Evolutionary conservation across 2,113 vertebrate genomes (phyloP).

Genomic region (Strigops habroptila): DNA sequence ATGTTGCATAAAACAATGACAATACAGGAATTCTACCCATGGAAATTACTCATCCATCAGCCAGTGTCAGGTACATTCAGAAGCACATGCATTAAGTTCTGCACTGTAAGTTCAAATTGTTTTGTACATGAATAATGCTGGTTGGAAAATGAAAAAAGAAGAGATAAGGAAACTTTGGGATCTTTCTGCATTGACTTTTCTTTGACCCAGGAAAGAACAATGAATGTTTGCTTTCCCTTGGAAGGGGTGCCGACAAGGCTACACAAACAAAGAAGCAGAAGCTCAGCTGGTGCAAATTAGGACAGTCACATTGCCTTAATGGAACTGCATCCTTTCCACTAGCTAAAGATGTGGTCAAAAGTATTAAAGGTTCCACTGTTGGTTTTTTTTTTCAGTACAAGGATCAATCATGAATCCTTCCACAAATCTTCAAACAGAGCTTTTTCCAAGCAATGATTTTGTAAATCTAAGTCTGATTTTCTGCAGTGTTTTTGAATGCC

Average conservation of each 20-base stretch:
- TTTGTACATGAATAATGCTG: neutral
- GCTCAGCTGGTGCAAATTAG: constrained; percentile 63
- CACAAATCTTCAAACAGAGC: neutral
- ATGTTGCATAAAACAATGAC: constrained; percentile 19
- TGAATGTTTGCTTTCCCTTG: constrained; percentile 64
- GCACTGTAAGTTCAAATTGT: neutral
- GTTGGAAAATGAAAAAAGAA: neutral
- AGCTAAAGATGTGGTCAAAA: constrained; percentile 27
- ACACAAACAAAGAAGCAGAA: constrained; percentile 56
- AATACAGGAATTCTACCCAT: neutral
- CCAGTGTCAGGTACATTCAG: constrained; percentile 5
- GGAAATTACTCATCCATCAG: constrained; percentile 33
- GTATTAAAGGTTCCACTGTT: constrained; percentile 3
- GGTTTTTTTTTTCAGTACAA: neutral
- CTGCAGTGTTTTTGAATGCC: neutral
- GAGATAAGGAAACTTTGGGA: constrained; percentile 20
- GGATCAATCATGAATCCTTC: neutral
- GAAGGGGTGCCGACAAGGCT: constrained; percentile 56
- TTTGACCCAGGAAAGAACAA: constrained; percentile 58
- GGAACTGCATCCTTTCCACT: constrained; percentile 6
- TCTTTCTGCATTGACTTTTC: constrained; percentile 49
- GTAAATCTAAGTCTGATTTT: neutral
- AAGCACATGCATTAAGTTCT: neutral
- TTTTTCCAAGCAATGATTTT: neutral
- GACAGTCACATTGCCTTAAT: constrained; percentile 11